Conservation (phyloP, 2,888 invertebrate species). For the Calliphora vomitoria region DNA sequence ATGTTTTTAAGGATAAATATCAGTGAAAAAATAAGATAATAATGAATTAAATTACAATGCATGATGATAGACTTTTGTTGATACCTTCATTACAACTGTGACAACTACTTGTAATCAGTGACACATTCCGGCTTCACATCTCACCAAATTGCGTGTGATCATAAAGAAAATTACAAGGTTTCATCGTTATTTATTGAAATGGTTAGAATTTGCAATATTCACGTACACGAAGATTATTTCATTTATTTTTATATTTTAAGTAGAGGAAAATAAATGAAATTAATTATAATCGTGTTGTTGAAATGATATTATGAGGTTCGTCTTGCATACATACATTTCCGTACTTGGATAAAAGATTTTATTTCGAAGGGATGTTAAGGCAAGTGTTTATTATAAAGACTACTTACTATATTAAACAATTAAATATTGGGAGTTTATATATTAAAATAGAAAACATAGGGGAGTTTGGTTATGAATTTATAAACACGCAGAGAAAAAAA, state of each 20-base stretch:
- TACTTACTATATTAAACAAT: no score
- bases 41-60: slow-evolving; percentile 9
- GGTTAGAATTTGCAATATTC: background rate
- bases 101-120: slow-evolving; percentile 2
- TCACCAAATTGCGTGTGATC: background rate
- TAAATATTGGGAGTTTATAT: no score
- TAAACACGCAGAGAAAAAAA: no score
- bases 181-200: background rate
- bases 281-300: background rate
- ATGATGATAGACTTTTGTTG: background rate
- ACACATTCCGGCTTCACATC: background rate
- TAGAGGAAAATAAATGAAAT: background rate
- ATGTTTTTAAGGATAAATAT: background rate
- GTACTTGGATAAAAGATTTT: no score
- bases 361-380: no score
- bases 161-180: background rate
- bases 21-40: background rate
- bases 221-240: background rate
- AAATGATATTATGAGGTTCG: background rate
- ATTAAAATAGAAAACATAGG: no score
- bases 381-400: no score
- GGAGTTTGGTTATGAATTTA: no score
- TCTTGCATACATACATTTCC: no score
- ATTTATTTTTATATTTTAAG: background rate
- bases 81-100: slow-evolving; percentile 10